These are phyloP conservation scores for Rhadinocentrus ornatus DNA, from an alignment of 2,797 vertebrate species.

Conservation along the genomic window DNA sequence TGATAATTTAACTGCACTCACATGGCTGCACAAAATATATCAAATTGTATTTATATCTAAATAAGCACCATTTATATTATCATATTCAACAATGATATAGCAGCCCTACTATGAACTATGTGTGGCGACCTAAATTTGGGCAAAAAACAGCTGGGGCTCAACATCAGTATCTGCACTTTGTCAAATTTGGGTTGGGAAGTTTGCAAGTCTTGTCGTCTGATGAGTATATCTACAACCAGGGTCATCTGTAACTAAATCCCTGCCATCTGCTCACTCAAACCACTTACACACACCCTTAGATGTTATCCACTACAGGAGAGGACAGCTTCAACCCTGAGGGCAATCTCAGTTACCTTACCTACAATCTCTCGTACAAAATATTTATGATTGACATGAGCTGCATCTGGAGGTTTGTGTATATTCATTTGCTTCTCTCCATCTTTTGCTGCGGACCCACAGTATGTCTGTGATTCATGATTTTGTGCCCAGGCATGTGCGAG, in stretches of 20 bases:
- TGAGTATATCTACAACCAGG: not conserved
- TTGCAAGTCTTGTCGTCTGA: not conserved
- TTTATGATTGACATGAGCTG: slow-evolving; percentile 21
- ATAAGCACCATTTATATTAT: not conserved
- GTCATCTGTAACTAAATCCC: not conserved
- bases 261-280: not conserved
- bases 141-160: not conserved
- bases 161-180: not conserved
- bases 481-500: slow-evolving; percentile 12
- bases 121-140: not conserved
- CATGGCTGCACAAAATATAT: not conserved
- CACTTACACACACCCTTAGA: slow-evolving; percentile 14
- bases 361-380: slow-evolving; percentile 5
- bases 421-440: slow-evolving; percentile 29
- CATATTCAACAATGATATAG: not conserved
- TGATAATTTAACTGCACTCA: not conserved
- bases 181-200: too few species aligned
- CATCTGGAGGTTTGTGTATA: slow-evolving; percentile 6
- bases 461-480: slow-evolving; percentile 26
- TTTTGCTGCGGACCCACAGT: slow-evolving; percentile 5
- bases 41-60: not conserved
- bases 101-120: not conserved
- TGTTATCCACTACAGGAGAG: slow-evolving; percentile 25
- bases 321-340: slow-evolving; percentile 15
- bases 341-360: slow-evolving; percentile 22